These are phyloP conservation scores for Thalassaphorura encarpata DNA, from an alignment of 1,140 invertebrate species.

Conservation along the genomic window DNA sequence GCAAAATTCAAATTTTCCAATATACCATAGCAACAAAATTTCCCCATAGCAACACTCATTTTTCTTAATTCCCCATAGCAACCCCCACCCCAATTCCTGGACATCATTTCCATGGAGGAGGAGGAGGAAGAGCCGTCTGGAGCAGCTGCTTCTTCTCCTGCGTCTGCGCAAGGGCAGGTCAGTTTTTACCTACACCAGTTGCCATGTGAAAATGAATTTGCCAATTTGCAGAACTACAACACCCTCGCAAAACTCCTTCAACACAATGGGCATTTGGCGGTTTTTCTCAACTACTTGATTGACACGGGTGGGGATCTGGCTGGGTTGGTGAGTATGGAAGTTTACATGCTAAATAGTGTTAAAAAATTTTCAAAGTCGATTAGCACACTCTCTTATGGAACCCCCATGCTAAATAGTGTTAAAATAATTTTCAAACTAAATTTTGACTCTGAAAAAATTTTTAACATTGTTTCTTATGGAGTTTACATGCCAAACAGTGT, in stretches of 20 bases:
- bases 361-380: neutral
- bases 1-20: slow-evolving; percentile 23
- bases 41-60: slow-evolving; percentile 16
- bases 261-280: slow-evolving; percentile 69
- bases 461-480: too few relatives aligned
- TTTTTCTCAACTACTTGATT: slow-evolving; percentile 80
- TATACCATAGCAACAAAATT: neutral
- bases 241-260: slow-evolving; percentile 64
- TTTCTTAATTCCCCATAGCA: slow-evolving; percentile 3
- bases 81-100: slow-evolving; percentile 8
- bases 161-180: slow-evolving; percentile 9
- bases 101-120: slow-evolving; percentile 88
- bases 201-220: slow-evolving; percentile 26
- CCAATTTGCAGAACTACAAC: slow-evolving; percentile 60
- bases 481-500: too few relatives aligned
- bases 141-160: neutral
- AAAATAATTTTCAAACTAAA: neutral
- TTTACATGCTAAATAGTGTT: slow-evolving; percentile 34
- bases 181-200: slow-evolving; percentile 5
- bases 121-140: slow-evolving; percentile 49
- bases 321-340: slow-evolving; percentile 48
- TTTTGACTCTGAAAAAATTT: slow-evolving; percentile 5
- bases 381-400: neutral
- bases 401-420: too few relatives aligned
- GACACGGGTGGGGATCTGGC: slow-evolving; percentile 69